Evolutionary conservation across 2,113 vertebrate genomes (phyloP), one percentile per base, ranked within the genome.

Genomic region (Campylorhamphus procurvoides): DNA sequence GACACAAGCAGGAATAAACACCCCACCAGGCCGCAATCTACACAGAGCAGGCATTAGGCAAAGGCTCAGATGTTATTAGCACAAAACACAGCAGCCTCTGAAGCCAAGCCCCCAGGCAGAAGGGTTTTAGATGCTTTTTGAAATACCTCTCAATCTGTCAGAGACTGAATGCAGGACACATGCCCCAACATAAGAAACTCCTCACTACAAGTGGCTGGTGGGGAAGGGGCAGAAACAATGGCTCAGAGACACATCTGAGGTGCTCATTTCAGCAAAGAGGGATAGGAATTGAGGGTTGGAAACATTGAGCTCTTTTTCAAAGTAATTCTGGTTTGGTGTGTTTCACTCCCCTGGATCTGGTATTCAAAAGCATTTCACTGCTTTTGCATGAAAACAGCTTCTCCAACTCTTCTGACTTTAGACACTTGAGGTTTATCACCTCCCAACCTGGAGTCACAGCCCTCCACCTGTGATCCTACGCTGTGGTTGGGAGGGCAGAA

Each of bases 91-190:
- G 83, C 94, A 94, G 92, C 62, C 39, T 93, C 90, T 72, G 46
- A 3, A 94, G 93, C 90, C 79, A 87, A 83, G 89, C 53, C 64
- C 53, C 53, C 0, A 0, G 80, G 80, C 72, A 95, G 84, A 78
- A 83, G 71, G 49, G 53, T 81, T 64, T 52, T 33, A 72, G 83
- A 72, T 84, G 72, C 84, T 90, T 84, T 90, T 33, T 60, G 39
- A 58, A 80, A 66, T 66, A 95, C 72, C 87, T 96, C 89, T 91
- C 96, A 85, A 39, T 63, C 66, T 92, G 72, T n/a, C 47, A 94
- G 93, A 81, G 92, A n/a, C 31, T 52, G 49, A 89, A 86, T 18
- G 49, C 59, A 91, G 87, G 87, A 40, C 50, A 75, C 23, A 72
- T 77, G 76, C n/a, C 49, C 20, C 37, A 76, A n/a, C 7, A 9